Conservation (phyloP, 2,797 vertebrate species). For the Carduelis carduelis region DNA sequence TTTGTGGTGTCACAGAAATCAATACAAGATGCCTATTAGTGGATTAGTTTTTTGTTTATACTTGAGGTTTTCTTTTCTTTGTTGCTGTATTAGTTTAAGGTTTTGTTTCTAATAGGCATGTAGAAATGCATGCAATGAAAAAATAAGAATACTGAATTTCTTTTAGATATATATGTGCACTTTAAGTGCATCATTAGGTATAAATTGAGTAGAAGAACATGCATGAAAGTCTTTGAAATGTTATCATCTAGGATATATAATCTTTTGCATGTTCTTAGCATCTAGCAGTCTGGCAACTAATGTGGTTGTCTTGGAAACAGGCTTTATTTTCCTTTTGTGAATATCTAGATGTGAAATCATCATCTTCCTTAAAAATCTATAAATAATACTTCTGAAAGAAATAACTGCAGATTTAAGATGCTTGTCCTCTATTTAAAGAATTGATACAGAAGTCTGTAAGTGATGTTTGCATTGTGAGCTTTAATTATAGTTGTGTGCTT, state of each 20-base stretch:
- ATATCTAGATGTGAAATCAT: neutral
- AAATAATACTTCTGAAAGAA: neutral
- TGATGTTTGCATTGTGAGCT: neutral
- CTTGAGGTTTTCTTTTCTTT: neutral
- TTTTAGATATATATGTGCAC: neutral
- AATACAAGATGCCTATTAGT: neutral
- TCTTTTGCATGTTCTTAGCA: neutral
- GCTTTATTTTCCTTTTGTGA: conserved; percentile 24
- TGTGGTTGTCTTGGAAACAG: conserved; percentile 51
- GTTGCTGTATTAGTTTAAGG: neutral
- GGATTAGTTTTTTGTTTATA: neutral
- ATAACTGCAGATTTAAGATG: neutral
- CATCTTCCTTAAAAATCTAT: neutral
- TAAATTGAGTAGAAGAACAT: neutral
- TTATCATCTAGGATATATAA: neutral
- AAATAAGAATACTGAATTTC: neutral
- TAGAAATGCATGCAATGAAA: neutral
- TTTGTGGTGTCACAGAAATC: neutral
- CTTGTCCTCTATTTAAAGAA: neutral
- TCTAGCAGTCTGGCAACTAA: neutral
- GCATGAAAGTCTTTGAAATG: neutral
- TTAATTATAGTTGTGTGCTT: neutral
- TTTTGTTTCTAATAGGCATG: neutral
- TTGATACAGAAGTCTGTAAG: neutral
- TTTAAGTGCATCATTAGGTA: neutral